Base-by-base conservation (phyloP, 2,888 invertebrate genomes). In the Camponotus fellah region DNA sequence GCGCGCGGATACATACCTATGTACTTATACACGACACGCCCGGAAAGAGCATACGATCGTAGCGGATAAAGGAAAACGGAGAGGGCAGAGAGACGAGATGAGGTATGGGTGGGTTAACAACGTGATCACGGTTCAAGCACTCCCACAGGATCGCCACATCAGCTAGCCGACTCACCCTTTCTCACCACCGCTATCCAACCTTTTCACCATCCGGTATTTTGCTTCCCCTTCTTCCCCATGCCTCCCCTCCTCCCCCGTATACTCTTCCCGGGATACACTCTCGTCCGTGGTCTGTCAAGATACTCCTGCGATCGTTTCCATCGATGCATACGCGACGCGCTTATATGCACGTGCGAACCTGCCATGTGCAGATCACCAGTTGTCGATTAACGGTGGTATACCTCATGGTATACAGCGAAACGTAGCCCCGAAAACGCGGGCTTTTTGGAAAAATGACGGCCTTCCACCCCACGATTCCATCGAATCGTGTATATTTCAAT, bases 41-140 rank as follows among this genome's bases (percentile, higher is more conserved):
- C 58, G 46, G 49, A 72, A 80, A 83, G 84, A 82, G 79, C 66
- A 60, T 60, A 74, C 53, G 74, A 81, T 58, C 64, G 40, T 43
- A 53, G 40, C 14, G 34, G 40, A 68, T 68, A 40, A 65, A 68
- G 82, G 69, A 69, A 40, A 62, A 32, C 3, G 37, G 26, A 1
- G 21, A 21, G 21, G 58, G 17, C 6, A 21, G 34, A 43, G 69
- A 46, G 69, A 46, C 32, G 37, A 74, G 75, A 66, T 68, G 81
- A 86, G 82, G 82, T 84, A 77, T 85, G 81, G 86, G 82, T 88
- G 88, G 87, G 91, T 91, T 92, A 92, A 92, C 92, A 92, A 92
- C 90, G 91, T 90, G 92, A 92, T 92, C 92, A 90, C 88, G 89
- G 91, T 91, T 92, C 92, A 89, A 92, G 91, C 87, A 91, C 92